These are phyloP conservation scores for Cettia cetti DNA, from an alignment of 2,113 vertebrate species.

Conservation along the genomic window DNA sequence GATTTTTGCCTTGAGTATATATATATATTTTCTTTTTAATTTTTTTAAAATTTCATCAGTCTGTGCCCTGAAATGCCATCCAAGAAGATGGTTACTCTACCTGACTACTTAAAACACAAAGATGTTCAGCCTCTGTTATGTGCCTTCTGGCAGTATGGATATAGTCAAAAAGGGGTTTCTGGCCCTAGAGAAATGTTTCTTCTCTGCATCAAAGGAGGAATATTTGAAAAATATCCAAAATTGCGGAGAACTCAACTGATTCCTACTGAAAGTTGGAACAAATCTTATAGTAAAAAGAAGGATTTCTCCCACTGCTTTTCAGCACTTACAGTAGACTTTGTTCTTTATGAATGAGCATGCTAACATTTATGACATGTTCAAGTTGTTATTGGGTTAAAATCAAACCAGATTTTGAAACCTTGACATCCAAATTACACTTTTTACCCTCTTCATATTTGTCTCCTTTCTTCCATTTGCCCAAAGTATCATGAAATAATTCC, in stretches of 20 bases:
- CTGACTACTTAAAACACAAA: not conserved
- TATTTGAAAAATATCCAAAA: conserved; percentile 44
- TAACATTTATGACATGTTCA: not conserved
- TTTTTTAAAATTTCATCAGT: not conserved
- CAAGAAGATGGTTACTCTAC: not conserved
- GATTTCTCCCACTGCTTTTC: conserved; percentile 32
- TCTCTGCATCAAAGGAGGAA: conserved; percentile 31
- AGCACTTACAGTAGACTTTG: not conserved
- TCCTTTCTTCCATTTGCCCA: not conserved
- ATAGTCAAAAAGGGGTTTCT: conserved; percentile 11
- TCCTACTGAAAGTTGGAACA: conserved; percentile 50
- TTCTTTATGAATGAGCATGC: not conserved
- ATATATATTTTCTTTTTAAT: not conserved
- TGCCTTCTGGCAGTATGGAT: not conserved
- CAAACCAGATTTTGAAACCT: conserved; percentile 16
- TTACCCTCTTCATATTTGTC: not conserved
- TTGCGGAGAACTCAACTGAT: conserved; percentile 26
- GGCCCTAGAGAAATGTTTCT: conserved; percentile 9
- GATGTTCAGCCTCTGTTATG: not conserved
- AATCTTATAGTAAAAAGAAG: not conserved
- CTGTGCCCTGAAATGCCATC: not conserved
- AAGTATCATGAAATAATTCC: not conserved
- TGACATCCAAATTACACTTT: not conserved
- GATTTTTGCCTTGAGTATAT: not conserved
- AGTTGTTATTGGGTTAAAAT: conserved; percentile 1